These are phyloP conservation scores for Epistrophe eligans DNA, from an alignment of 2,888 invertebrate genomes.

Conservation along the genomic window DNA sequence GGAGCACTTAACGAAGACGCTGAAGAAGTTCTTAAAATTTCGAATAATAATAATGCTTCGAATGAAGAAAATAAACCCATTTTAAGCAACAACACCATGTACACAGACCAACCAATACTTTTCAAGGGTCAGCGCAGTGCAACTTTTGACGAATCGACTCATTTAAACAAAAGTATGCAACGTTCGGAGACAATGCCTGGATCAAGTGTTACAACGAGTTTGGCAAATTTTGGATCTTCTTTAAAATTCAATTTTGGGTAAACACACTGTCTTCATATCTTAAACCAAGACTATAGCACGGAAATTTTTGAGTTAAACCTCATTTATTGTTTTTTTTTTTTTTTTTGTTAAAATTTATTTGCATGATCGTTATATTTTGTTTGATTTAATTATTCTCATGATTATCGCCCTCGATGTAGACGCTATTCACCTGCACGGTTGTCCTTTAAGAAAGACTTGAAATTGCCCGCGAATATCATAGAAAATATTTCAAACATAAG, in stretches of 20 bases:
- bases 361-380: constrained; percentile 69
- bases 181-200: constrained; percentile 91
- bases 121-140: constrained; percentile 87
- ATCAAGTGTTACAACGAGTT: constrained; percentile 89
- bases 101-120: constrained; percentile 88
- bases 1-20: constrained; percentile 88
- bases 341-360: constrained; percentile 73
- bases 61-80: constrained; percentile 52
- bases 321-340: constrained; percentile 48
- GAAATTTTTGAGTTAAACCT: constrained; percentile 47
- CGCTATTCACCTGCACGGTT: constrained; percentile 93
- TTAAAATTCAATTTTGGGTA: constrained; percentile 94
- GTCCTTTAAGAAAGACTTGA: constrained; percentile 93
- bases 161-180: constrained; percentile 85
- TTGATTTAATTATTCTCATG: constrained; percentile 76
- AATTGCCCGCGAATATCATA: constrained; percentile 90
- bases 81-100: constrained; percentile 81
- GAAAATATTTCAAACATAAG: constrained; percentile 91
- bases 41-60: constrained; percentile 76
- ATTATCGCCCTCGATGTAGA: constrained; percentile 85
- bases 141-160: constrained; percentile 86
- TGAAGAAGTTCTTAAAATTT: constrained; percentile 77
- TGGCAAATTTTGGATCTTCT: constrained; percentile 92
- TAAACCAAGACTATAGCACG: constrained; percentile 41
- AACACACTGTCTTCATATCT: constrained; percentile 77